Base-by-base conservation (phyloP, 2,888 invertebrate species). In the Idaea dimidiata region DNA sequence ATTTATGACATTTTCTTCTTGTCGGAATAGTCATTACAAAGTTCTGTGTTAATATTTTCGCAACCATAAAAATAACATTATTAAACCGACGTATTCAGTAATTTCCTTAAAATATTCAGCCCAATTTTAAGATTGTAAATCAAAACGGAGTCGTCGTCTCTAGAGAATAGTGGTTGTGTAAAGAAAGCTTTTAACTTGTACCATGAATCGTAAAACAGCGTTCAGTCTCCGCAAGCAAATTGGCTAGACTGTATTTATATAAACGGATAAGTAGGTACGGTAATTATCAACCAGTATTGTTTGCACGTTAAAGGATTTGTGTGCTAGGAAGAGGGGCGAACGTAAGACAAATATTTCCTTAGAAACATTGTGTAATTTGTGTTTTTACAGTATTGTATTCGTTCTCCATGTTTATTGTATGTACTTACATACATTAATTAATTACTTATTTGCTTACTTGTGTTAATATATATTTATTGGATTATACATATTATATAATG, bases 221-320 rank as follows among this genome's bases (percentile, higher is more conserved):
- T 18, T 10, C 18, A 7, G 18, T 17, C 17, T 56, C 18, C 54
- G 61, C 66, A 68, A 68, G 73, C 67, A 71, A 74, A 73, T 76
- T 71, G 71, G 71, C 71, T 62, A 64, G 66, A 69, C 68, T 59
- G 60, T 72, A 73, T 75, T 74, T 79, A 74, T 78, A 74, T 72
- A 75, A 77, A 78, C 75, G 73, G 75, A 71, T 72, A 78, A 80
- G 76, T 76, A 71, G 66, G 67, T 68, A 75, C 79, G 77, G 76
- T 81, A 81, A 80, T 83, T 80, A 81, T 79, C 77, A 69, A 71
- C 73, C 70, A 73, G 73, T 72, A 70, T 70, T 77, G 73, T 82
- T 82, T 80, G 70, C 72, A 64, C 68, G 71, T 67, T 68, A 70
- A 70, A 73, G 71, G 58, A 72, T 70, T 68, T 70, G 66, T 67